A percentile compares a stretch with the other conserved stretches of the same genome.
Evolutionary conservation across 1,140 invertebrate genomes (phyloP).

Genomic region (Philopotamus ludificatus): DNA sequence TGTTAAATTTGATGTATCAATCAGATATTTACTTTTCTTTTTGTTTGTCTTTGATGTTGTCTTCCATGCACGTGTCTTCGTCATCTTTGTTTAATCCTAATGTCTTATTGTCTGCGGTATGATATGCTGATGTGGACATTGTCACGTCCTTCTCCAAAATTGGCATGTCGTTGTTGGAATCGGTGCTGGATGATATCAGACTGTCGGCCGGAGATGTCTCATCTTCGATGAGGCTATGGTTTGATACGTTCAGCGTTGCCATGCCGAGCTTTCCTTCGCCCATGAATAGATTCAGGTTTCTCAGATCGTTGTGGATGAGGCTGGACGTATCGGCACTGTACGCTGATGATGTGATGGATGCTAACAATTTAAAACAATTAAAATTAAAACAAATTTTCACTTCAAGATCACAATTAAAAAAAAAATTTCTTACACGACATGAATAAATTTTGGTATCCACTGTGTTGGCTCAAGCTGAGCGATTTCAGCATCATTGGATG

Average conservation of each 20-base stretch:
- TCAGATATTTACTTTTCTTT: slow-evolving; percentile 35
- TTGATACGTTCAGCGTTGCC: slow-evolving; percentile 67
- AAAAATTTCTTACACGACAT: slow-evolving; percentile 50
- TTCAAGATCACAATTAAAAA: background rate
- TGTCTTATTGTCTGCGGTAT: slow-evolving; percentile 48
- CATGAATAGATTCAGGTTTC: slow-evolving; percentile 45
- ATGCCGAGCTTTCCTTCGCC: slow-evolving; percentile 77
- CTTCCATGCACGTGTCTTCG: slow-evolving; percentile 43
- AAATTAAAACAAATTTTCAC: slow-evolving; percentile 4
- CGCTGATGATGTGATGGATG: slow-evolving; percentile 50
- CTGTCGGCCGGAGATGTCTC: slow-evolving; percentile 80
- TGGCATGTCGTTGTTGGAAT: slow-evolving; percentile 59
- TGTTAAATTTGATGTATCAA: background rate
- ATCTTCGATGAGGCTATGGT: slow-evolving; percentile 66
- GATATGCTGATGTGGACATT: slow-evolving; percentile 52
- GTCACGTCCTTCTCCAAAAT: slow-evolving; percentile 48
- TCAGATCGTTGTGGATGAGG: slow-evolving; percentile 42
- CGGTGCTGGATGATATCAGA: slow-evolving; percentile 69
- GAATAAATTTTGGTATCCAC: slow-evolving; percentile 46
- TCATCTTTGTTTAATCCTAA: slow-evolving; percentile 45
- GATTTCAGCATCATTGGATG: slow-evolving; percentile 55
- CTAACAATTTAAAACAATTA: slow-evolving; percentile 41
- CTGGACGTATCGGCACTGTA: slow-evolving; percentile 50
- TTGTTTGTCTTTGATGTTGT: slow-evolving; percentile 44
- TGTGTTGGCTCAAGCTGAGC: slow-evolving; percentile 51